Evolutionary conservation across 1,140 invertebrate species (phyloP).

Genomic region (Holotrichia oblita): DNA sequence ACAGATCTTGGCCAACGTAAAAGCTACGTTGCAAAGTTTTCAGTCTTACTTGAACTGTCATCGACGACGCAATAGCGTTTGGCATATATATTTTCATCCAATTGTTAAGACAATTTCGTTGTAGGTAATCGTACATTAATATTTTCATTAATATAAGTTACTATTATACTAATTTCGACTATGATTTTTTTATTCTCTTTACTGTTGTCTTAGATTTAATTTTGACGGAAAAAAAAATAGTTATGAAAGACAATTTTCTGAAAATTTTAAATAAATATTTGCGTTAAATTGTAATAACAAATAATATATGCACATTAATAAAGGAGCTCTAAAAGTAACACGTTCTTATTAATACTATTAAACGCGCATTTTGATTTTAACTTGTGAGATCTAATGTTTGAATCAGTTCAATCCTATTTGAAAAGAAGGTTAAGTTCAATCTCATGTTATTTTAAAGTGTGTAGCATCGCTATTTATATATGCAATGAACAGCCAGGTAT

Average conservation of each 20-base stretch:
- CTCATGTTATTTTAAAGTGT: not conserved
- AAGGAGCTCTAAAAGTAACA: not conserved
- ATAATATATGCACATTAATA: not conserved
- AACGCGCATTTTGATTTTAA: too few relatives aligned
- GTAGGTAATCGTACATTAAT: not conserved
- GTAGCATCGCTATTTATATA: slow-evolving; percentile 19
- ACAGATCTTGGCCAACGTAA: not conserved
- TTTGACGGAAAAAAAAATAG: not conserved
- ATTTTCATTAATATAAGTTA: not conserved
- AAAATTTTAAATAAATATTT: not conserved
- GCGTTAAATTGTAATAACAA: not conserved
- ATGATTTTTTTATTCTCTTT: not conserved
- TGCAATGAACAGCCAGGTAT: not conserved
- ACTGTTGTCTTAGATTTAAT: not conserved
- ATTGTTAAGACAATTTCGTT: not conserved
- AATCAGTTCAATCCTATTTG: not conserved
- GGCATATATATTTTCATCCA: not conserved
- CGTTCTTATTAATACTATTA: not conserved
- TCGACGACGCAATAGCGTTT: slow-evolving; percentile 1
- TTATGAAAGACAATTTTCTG: not conserved
- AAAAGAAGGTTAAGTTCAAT: slow-evolving; percentile 24
- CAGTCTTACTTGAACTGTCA: slow-evolving; percentile 7
- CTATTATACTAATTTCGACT: not conserved
- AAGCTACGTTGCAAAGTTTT: slow-evolving; percentile 3
- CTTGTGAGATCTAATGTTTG: not conserved